Evolutionary conservation across 2,113 vertebrate species (phyloP).

Genomic region (Carassius gibelio): DNA sequence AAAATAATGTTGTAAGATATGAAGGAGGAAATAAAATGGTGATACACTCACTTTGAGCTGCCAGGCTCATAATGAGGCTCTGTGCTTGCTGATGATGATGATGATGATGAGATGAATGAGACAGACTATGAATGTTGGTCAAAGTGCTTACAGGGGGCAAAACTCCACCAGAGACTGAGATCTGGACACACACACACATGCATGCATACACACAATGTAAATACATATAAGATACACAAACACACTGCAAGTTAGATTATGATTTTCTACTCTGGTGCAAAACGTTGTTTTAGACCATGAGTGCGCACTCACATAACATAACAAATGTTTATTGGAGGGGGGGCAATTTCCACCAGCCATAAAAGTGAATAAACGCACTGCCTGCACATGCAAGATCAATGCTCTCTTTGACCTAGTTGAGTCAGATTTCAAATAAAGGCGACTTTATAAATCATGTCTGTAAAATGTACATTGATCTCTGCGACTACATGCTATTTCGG

Average conservation of each 20-base stretch:
- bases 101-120: conserved; percentile 67
- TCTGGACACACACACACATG: conserved; percentile 73
- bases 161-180: conserved; percentile 90
- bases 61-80: conserved; percentile 98
- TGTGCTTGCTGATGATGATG: conserved; percentile 94
- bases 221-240: conserved; percentile 38
- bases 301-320: conserved; percentile 21
- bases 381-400: conserved; percentile 33
- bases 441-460: conserved; percentile 31
- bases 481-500: conserved; percentile 10
- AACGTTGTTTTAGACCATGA: neutral
- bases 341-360: conserved; percentile 35
- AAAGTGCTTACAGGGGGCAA: conserved; percentile 95
- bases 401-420: conserved; percentile 32
- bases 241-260: conserved; percentile 11
- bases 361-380: conserved; percentile 45
- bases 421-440: conserved; percentile 39
- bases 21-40: neutral
- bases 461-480: conserved; percentile 39
- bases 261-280: conserved; percentile 23
- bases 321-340: conserved; percentile 38
- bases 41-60: conserved; percentile 79
- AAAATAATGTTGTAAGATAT: neutral
- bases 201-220: conserved; percentile 36
- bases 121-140: conserved; percentile 92